Evolutionary conservation across 2,113 vertebrate genomes (phyloP).

Genomic region (Sphyrna mokarran): DNA sequence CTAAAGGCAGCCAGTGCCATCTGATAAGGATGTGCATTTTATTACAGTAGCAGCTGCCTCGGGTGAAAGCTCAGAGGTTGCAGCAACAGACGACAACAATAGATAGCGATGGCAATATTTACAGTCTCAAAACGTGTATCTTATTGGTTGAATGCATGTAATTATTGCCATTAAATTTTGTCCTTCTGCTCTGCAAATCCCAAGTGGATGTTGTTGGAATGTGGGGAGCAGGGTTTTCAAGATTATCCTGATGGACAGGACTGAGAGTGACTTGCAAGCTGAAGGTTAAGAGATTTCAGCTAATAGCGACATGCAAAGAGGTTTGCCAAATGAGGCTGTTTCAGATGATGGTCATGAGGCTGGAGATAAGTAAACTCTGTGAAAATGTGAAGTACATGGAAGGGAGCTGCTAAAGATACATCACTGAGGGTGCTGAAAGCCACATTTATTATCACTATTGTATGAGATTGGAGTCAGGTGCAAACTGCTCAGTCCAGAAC

Average conservation of each 20-base stretch:
- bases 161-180: neutral
- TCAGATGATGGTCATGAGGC: neutral
- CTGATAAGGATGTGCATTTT: neutral
- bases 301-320: neutral
- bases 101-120: neutral
- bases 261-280: neutral
- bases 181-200: neutral
- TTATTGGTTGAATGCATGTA: neutral
- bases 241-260: neutral
- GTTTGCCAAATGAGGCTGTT: neutral
- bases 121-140: neutral
- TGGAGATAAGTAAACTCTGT: neutral
- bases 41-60: neutral
- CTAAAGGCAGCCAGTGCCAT: neutral
- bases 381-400: neutral
- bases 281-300: neutral
- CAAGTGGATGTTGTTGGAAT: neutral
- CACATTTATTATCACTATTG: neutral
- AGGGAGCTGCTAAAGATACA: neutral
- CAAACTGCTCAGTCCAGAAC: neutral
- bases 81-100: neutral
- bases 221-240: neutral
- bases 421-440: neutral
- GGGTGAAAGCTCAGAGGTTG: neutral
- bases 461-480: neutral